phyloP scores from a whole-genome alignment of 2,113 vertebrate genomes.

The Dascyllus trimaculatus region DNA sequence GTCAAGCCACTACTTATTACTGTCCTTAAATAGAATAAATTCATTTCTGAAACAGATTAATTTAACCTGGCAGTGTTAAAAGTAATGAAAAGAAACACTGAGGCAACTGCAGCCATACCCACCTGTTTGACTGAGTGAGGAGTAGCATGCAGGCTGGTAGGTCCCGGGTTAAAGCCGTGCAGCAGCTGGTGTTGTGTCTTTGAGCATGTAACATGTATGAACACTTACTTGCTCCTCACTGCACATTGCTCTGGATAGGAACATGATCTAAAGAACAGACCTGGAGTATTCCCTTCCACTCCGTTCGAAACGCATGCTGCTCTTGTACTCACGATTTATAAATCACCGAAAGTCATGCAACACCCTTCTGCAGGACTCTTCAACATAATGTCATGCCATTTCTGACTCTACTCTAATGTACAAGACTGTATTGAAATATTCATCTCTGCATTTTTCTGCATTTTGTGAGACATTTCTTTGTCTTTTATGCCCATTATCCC shows the following conservation, averaged over 20 bases:
- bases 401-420: slow-evolving; percentile 25
- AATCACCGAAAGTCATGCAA: slow-evolving; percentile 23
- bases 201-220: slow-evolving; percentile 46
- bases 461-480: slow-evolving; percentile 46
- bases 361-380: neutral
- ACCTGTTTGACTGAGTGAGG: slow-evolving; percentile 29
- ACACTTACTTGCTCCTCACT: slow-evolving; percentile 28
- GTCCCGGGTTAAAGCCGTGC: slow-evolving; percentile 7
- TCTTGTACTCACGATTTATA: slow-evolving; percentile 21
- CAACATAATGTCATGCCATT: slow-evolving; percentile 41
- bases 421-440: slow-evolving; percentile 50
- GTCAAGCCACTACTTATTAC: neutral
- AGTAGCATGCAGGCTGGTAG: neutral
- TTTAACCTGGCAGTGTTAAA: neutral
- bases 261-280: slow-evolving; percentile 26
- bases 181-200: slow-evolving; percentile 54
- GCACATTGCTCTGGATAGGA: slow-evolving; percentile 10
- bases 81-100: neutral
- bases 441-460: slow-evolving; percentile 28
- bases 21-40: neutral
- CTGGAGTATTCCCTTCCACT: neutral
- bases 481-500: slow-evolving; percentile 45
- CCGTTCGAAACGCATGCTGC: slow-evolving; percentile 8
- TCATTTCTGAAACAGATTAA: neutral
- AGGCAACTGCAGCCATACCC: neutral